Evolutionary conservation across 2,797 vertebrate genomes (phyloP), one percentile per base, ranked within the genome.

Genomic region (Nothura maculosa): DNA sequence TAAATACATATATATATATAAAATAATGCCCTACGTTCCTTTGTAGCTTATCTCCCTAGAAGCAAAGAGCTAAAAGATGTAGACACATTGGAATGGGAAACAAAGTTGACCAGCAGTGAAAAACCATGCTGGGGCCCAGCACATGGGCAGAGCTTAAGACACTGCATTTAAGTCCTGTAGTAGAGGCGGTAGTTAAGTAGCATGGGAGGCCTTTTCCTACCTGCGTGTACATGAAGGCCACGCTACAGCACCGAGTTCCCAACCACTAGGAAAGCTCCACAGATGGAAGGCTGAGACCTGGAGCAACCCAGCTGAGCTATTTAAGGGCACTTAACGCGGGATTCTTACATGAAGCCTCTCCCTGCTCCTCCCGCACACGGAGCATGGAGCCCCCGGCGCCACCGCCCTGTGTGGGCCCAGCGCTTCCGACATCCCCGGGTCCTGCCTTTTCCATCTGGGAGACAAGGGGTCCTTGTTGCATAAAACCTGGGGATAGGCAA

Each of bases 21-120:
- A 48, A 75, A 90, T 93, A 90, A 96, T 84, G 75, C 94, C 83
- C 93, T 96, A 74, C 2, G n/a, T 78, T 89, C 79, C 69, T 85
- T 93, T 27, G 8, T 95, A 96, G 88, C 60, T 95, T 79, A 94
- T 89, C 28, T 95, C 50, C 28, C 95, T 96, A 77, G 79, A 92
- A 84, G 73, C 66, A 78, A 89, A 75, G 58, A 73, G 17, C 36
- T 1, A 8, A 45, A 50, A 90, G 54, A 89, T 48, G 78, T 61
- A 78, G 40, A 61, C n/a, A 58, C 24, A 54, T 80, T 88, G 64
- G 81, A 92, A 87, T 62, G 58, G 63, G 50, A 94, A 93, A 60
- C 14, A 45, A 91, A 76, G 32, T 54, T 94, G 67, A 89, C 32
- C 85, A 62, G 25, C 9, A 40, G 28, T 32, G 73, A 69, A 72